phyloP scores from a whole-genome alignment of 2,888 invertebrate species.

The Tupiocoris notatus region DNA sequence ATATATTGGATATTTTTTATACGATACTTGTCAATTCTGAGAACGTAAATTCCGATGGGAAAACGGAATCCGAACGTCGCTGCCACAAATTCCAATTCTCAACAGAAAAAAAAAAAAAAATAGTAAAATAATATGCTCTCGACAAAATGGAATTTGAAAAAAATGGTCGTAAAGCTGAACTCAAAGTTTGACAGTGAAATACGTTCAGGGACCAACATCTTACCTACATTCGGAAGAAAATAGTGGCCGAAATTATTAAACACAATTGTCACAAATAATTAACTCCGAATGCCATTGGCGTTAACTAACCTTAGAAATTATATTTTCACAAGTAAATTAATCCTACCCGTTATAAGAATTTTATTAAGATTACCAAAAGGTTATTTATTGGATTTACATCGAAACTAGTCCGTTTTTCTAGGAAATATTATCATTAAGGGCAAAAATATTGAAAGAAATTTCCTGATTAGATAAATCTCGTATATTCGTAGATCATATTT shows the following conservation, averaged over 20 bases:
- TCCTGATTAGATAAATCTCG: no score
- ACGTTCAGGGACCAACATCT: slow-evolving; percentile 33
- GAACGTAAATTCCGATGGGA: not conserved
- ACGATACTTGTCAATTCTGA: slow-evolving; percentile 38
- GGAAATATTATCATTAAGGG: no score
- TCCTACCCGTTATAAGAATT: not conserved
- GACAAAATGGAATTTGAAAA: not conserved
- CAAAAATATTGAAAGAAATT: no score
- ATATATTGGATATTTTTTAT: slow-evolving; percentile 34
- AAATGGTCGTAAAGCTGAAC: not conserved
- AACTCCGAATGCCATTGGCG: not conserved
- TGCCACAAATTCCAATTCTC: slow-evolving; percentile 7
- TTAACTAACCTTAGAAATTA: not conserved
- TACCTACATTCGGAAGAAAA: slow-evolving; percentile 1
- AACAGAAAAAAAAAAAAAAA: not conserved
- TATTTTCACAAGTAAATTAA: slow-evolving; percentile 13
- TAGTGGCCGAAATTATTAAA: not conserved
- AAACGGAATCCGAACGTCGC: slow-evolving; percentile 10
- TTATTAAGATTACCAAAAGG: not conserved
- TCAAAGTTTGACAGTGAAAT: not conserved
- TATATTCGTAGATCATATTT: no score
- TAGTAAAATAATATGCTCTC: not conserved
- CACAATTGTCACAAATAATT: not conserved
- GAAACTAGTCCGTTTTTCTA: not conserved
- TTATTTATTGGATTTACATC: slow-evolving; percentile 10